These are phyloP conservation scores for Hydractinia symbiolongicarpus DNA, from an alignment of 30 jellyfish, hydroid and myxozoan genomes.

Conservation along the genomic window DNA sequence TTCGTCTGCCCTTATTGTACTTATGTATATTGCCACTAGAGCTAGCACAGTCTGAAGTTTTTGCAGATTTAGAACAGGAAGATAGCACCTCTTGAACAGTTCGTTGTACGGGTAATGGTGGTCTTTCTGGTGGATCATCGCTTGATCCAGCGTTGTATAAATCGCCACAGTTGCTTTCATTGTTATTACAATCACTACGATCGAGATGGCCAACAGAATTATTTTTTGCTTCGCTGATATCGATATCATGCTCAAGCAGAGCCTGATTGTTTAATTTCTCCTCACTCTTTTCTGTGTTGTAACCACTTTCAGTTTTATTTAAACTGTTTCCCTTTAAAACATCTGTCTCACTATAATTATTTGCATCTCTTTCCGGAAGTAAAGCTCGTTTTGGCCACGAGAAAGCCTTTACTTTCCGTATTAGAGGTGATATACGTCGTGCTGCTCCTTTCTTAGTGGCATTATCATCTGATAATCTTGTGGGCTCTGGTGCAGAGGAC, in stretches of 20 bases:
- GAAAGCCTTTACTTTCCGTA: constrained; percentile 46
- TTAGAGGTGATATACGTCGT: constrained; percentile 5
- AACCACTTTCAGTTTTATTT: constrained; percentile 30
- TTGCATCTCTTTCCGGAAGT: neutral
- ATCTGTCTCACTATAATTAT: neutral
- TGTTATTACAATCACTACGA: neutral
- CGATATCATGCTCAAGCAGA: neutral
- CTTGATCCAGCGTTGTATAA: neutral
- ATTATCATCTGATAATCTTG: neutral
- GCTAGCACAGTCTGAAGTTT: neutral
- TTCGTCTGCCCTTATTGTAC: neutral
- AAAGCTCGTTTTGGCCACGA: constrained; percentile 71
- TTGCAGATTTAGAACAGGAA: neutral
- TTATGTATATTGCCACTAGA: no score
- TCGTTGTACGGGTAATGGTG: constrained; percentile 22
- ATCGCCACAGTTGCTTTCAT: neutral
- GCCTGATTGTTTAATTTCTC: neutral
- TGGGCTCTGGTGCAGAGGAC: constrained; percentile 6
- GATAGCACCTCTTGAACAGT: neutral
- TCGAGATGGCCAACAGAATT: neutral
- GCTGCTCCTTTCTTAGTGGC: neutral
- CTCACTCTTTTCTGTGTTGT: constrained; percentile 32
- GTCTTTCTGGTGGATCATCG: constrained; percentile 38
- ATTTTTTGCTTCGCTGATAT: neutral
- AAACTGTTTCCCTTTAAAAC: neutral